Evolutionary conservation across 2,888 invertebrate species (phyloP).

Genomic region (Platycnemis pennipes): DNA sequence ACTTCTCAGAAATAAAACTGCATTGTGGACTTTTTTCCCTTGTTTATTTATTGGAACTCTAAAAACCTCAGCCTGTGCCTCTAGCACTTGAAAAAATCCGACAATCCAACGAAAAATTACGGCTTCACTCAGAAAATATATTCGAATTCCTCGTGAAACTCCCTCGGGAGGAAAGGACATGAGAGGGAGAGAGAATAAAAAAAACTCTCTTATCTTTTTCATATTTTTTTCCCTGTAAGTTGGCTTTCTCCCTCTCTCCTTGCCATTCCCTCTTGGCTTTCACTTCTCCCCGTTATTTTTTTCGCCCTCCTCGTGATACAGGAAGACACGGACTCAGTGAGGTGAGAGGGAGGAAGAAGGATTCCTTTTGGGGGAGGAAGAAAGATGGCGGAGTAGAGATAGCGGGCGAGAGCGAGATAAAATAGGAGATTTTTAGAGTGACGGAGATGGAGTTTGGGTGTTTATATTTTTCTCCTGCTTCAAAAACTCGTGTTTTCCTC

Average conservation of each 20-base stretch:
- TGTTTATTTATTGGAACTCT: neutral
- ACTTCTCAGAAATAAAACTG: neutral
- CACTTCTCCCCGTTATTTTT: neutral
- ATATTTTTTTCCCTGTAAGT: neutral
- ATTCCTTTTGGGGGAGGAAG: neutral
- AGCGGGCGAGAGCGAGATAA: neutral
- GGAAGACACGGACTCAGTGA: neutral
- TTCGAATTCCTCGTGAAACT: neutral
- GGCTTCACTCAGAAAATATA: neutral
- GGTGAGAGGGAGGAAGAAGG: neutral
- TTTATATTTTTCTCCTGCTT: neutral
- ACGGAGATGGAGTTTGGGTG: slow-evolving; percentile 23
- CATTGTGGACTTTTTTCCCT: neutral
- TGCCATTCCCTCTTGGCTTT: neutral
- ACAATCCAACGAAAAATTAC: neutral
- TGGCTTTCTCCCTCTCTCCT: neutral
- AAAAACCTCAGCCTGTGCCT: neutral
- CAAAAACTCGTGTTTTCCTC: neutral
- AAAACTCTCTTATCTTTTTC: neutral
- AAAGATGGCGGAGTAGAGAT: neutral
- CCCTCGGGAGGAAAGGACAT: neutral
- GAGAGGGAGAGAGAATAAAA: neutral
- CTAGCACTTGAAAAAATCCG: slow-evolving; percentile 21
- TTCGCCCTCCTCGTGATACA: neutral
- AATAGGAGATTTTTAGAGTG: slow-evolving; percentile 5